A percentile compares a stretch with the other conserved stretches of the same genome.
Evolutionary conservation across 1,140 invertebrate genomes (phyloP).

Genomic region (Drosophila arawakana): DNA sequence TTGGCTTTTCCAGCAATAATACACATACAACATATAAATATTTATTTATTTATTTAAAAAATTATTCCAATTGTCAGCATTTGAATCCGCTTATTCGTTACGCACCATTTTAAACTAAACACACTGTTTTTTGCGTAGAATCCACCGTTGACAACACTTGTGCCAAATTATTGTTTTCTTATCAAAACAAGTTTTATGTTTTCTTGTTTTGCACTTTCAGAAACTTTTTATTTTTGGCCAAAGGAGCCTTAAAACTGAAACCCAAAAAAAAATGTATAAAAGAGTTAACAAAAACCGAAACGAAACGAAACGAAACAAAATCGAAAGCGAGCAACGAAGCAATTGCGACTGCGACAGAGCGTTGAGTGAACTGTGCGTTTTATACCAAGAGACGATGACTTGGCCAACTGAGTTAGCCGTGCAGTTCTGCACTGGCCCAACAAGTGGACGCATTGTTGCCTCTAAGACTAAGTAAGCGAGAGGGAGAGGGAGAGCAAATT

Average conservation of each 20-base stretch:
- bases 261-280: conserved; percentile 8
- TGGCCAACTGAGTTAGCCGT: conserved; percentile 25
- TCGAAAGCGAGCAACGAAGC: conserved; percentile 36
- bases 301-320: conserved; percentile 17
- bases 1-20: no score
- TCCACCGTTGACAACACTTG: no score
- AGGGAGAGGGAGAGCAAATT: background rate
- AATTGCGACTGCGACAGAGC: conserved; percentile 51
- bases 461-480: background rate
- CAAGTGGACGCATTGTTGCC: conserved; percentile 48
- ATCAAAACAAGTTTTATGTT: no score
- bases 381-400: conserved; percentile 36
- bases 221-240: conserved; percentile 17
- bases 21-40: no score
- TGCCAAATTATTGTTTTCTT: no score
- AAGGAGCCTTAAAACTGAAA: conserved; percentile 15
- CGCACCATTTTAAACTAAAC: background rate
- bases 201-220: conserved; percentile 8
- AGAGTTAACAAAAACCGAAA: conserved; percentile 14
- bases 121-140: background rate
- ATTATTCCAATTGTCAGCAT: no score
- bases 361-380: conserved; percentile 42
- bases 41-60: no score
- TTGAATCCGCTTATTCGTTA: no score
- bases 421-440: conserved; percentile 45